phyloP scores from a whole-genome alignment of 2,113 vertebrate genomes.

The Emydura subglobosa region DNA sequence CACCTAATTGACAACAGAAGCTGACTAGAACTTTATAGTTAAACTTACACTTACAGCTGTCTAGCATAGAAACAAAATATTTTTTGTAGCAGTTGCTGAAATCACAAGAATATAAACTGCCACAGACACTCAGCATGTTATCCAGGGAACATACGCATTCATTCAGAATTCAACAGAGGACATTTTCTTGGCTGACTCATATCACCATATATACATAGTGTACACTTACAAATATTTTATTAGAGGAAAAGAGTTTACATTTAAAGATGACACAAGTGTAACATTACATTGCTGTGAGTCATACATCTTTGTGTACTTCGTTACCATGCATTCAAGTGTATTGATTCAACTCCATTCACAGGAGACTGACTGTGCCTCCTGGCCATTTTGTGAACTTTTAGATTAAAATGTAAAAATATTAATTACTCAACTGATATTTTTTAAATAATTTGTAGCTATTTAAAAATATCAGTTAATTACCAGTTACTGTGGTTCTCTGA shows the following conservation, averaged over 20 bases:
- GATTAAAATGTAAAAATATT: slow-evolving; percentile 24
- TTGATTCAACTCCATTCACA: slow-evolving; percentile 60
- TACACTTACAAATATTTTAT: slow-evolving; percentile 50
- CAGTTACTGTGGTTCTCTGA: neutral
- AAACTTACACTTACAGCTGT: neutral
- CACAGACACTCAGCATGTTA: slow-evolving; percentile 39
- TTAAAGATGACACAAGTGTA: slow-evolving; percentile 70
- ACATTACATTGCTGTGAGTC: slow-evolving; percentile 67
- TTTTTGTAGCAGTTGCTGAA: slow-evolving; percentile 65
- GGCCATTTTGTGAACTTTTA: slow-evolving; percentile 57
- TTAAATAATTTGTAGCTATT: slow-evolving; percentile 14
- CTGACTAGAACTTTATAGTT: neutral
- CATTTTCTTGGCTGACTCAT: slow-evolving; percentile 62
- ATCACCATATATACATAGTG: slow-evolving; percentile 28
- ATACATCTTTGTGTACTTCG: slow-evolving; percentile 68
- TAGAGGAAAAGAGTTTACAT: slow-evolving; percentile 63
- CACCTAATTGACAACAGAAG: neutral
- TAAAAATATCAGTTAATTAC: neutral
- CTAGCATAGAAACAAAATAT: slow-evolving; percentile 76
- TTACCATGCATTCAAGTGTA: slow-evolving; percentile 59
- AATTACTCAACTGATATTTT: slow-evolving; percentile 10
- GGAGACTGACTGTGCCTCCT: slow-evolving; percentile 64
- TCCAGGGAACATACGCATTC: slow-evolving; percentile 62
- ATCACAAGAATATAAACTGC: slow-evolving; percentile 54
- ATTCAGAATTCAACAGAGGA: slow-evolving; percentile 66